Conservation (phyloP, 92 coral and sea anemone species). For the Micromussa lordhowensis region DNA sequence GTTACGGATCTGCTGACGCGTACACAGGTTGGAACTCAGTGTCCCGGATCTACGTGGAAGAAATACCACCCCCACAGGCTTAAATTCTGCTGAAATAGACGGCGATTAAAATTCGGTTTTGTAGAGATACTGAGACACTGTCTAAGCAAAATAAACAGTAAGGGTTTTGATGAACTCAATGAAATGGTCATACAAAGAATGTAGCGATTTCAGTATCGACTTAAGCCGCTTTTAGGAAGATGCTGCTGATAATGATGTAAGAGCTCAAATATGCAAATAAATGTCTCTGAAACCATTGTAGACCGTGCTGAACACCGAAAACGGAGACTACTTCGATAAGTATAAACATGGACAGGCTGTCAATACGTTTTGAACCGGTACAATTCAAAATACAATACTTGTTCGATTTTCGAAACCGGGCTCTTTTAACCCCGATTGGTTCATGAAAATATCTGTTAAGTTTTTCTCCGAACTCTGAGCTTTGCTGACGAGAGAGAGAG, state of each 20-base stretch:
- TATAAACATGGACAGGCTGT: neutral
- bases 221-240: neutral
- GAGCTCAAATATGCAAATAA: neutral
- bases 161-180: too few species aligned
- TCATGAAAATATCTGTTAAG: too few species aligned
- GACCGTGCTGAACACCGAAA: neutral
- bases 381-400: too few species aligned
- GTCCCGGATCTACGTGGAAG: constrained; percentile 52
- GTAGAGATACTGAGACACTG: neutral
- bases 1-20: constrained; percentile 37
- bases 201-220: neutral
- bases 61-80: constrained; percentile 48
- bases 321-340: too few species aligned
- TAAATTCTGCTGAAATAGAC: neutral
- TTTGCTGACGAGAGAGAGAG: too few species aligned
- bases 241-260: neutral
- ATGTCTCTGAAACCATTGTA: neutral
- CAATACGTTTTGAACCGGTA: too few species aligned
- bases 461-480: too few species aligned
- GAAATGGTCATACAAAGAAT: neutral
- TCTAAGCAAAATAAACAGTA: too few species aligned
- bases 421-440: too few species aligned
- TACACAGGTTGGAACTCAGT: constrained; percentile 49
- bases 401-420: too few species aligned
- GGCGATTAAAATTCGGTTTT: neutral